These are phyloP conservation scores for Plutella xylostella DNA, from an alignment of 2,888 invertebrate species.

Conservation along the genomic window DNA sequence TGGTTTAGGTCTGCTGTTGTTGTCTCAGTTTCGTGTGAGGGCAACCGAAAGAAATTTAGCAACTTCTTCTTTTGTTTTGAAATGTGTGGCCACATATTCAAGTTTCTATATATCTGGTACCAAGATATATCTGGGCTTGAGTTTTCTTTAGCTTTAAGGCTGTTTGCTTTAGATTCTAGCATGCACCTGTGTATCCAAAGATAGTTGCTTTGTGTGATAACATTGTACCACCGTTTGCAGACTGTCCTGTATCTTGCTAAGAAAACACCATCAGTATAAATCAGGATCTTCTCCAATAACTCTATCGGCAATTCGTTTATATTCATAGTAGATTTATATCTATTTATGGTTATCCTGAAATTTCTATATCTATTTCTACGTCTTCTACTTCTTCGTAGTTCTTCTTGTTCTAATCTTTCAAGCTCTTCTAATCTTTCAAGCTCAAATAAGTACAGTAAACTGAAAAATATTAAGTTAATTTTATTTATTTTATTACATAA, in stretches of 20 bases:
- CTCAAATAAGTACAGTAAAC: too few species aligned
- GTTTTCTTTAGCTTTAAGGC: constrained; percentile 44
- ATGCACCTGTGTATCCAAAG: constrained; percentile 41
- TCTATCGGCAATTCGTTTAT: constrained; percentile 33
- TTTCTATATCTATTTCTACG: too few species aligned
- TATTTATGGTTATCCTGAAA: too few species aligned
- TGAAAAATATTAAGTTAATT: too few species aligned
- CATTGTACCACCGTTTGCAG: constrained; percentile 39
- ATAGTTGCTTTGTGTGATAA: constrained; percentile 33
- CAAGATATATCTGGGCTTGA: constrained; percentile 35
- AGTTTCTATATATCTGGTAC: constrained; percentile 47
- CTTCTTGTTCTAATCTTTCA: too few species aligned
- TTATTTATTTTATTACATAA: too few species aligned
- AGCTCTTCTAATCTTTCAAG: too few species aligned
- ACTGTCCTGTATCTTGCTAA: constrained; percentile 42
- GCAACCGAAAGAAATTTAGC: background rate
- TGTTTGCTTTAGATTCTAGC: constrained; percentile 35
- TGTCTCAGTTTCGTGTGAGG: background rate
- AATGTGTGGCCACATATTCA: constrained; percentile 37
- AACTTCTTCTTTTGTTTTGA: background rate
- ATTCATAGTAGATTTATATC: too few species aligned
- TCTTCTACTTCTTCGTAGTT: too few species aligned
- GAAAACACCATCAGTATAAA: constrained; percentile 34
- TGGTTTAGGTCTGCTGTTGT: background rate
- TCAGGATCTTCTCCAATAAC: constrained; percentile 42